Conservation (phyloP, 2,113 vertebrate species). For the Laticauda laticaudata region DNA sequence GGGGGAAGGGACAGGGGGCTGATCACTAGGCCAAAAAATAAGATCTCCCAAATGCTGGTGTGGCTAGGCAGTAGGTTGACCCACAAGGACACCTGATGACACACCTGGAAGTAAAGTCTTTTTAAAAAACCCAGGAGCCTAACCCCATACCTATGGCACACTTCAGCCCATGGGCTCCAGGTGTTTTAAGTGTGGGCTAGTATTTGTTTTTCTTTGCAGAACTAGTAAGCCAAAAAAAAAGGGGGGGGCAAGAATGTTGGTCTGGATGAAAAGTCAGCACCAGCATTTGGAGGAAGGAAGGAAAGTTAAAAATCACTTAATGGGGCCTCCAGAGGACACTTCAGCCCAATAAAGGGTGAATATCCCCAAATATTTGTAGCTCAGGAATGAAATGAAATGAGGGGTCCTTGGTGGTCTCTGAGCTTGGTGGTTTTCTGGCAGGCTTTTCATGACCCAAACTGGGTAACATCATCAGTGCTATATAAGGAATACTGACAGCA, state of each 20-base stretch:
- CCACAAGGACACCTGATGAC: background rate
- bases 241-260: background rate
- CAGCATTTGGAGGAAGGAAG: background rate
- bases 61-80: background rate
- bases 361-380: background rate
- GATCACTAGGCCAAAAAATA: background rate
- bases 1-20: background rate
- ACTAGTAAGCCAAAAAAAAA: background rate
- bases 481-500: background rate
- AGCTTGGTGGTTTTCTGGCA: background rate
- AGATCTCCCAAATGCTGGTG: background rate
- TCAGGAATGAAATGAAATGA: background rate
- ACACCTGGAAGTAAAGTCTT: background rate
- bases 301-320: background rate
- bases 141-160: background rate
- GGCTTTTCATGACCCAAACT: background rate
- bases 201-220: background rate
- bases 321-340: background rate
- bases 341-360: background rate
- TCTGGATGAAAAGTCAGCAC: background rate
- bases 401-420: background rate
- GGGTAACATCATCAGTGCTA: background rate
- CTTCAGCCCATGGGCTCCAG: background rate
- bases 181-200: background rate
- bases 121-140: background rate